A percentile compares a stretch with the other conserved stretches of the same genome.
Evolutionary conservation across 2,797 vertebrate genomes (phyloP).

Genomic region (Sphenopsis melanotis): DNA sequence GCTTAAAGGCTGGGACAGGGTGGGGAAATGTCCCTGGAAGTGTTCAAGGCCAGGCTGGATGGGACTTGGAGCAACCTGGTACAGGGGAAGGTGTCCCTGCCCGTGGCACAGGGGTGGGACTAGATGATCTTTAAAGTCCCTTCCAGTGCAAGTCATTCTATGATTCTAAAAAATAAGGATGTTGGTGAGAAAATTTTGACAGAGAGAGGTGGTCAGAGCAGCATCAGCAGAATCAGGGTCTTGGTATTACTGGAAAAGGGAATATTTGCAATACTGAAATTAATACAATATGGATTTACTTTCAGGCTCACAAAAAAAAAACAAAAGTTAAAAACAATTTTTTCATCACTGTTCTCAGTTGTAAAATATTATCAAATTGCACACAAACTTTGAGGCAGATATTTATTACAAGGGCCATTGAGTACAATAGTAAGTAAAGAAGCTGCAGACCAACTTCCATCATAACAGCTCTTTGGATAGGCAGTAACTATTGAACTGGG

Average conservation of each 20-base stretch:
- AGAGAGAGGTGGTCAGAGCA: not conserved
- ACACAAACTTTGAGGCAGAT: not conserved
- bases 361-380: not conserved
- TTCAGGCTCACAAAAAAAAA: not conserved
- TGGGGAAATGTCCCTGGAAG: not conserved
- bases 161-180: not conserved
- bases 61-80: not conserved
- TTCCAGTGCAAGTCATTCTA: not conserved
- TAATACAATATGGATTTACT: not conserved
- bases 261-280: not conserved
- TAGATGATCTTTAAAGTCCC: not conserved
- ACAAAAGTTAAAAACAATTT: rapidly evolving
- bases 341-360: not conserved
- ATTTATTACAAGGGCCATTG: not conserved
- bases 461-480: not conserved
- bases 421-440: not conserved
- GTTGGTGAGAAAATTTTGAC: not conserved
- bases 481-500: not conserved
- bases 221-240: not conserved
- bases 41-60: not conserved
- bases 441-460: not conserved
- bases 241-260: not conserved
- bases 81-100: not conserved
- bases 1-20: not conserved
- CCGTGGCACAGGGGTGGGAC: rapidly evolving